Conservation (phyloP, 2,113 vertebrate species). For the Bubo blakistoni region DNA sequence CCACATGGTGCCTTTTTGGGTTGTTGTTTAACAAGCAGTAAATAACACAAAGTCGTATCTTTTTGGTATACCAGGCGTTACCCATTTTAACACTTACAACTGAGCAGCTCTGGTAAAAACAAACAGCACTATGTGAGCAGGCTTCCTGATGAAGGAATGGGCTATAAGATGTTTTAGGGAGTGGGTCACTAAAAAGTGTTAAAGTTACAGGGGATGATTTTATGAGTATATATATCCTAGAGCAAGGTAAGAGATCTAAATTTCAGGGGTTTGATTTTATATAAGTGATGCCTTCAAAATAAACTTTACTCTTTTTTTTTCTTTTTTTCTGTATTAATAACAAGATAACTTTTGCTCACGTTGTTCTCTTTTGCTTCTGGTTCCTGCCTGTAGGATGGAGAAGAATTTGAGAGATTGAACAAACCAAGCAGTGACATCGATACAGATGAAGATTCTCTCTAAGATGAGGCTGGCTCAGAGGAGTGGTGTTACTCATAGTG, state of each 20-base stretch:
- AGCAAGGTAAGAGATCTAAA: neutral
- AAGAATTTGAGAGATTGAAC: constrained; percentile 90
- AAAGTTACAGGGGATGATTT: neutral
- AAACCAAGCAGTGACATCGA: constrained; percentile 86
- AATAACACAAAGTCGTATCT: neutral
- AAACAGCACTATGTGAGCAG: neutral
- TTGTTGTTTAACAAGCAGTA: neutral
- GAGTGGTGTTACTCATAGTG: neutral
- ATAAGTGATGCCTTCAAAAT: neutral
- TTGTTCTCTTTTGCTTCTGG: neutral
- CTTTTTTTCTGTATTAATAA: neutral
- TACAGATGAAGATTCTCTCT: constrained; percentile 88
- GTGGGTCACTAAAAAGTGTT: neutral
- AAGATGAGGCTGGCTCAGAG: neutral
- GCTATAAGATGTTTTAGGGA: neutral
- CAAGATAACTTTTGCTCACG: neutral
- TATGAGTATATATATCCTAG: neutral
- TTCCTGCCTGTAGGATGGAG: constrained; percentile 85
- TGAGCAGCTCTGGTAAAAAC: neutral
- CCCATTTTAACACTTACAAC: neutral
- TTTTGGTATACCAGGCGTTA: neutral
- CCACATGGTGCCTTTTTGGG: neutral
- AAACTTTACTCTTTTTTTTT: neutral
- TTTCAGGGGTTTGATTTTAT: neutral
- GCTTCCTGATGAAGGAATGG: neutral